Evolutionary conservation across 2,888 invertebrate species (phyloP).

Genomic region (Antheraea assamensis): DNA sequence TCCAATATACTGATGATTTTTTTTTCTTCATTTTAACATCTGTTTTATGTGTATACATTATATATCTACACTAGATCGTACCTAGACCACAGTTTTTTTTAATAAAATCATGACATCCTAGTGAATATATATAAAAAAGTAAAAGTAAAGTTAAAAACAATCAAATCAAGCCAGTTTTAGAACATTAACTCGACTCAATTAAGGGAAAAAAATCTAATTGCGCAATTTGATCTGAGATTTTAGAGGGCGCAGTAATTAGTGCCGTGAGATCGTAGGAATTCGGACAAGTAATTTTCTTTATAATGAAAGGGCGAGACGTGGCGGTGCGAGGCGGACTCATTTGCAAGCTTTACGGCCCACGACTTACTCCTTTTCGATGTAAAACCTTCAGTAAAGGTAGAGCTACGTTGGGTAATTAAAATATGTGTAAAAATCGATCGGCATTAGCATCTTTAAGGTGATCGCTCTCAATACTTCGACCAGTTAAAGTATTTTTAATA

Average conservation of each 20-base stretch:
- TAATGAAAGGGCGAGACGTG: constrained; percentile 68
- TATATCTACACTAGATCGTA: too few relatives aligned
- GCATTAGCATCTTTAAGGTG: constrained; percentile 9
- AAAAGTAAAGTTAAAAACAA: neutral
- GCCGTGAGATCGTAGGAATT: constrained; percentile 52
- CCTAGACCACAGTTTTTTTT: too few relatives aligned
- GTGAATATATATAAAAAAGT: neutral
- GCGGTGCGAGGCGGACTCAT: constrained; percentile 48
- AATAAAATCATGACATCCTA: too few relatives aligned
- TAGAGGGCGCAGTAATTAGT: constrained; percentile 59
- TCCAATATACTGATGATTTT: too few relatives aligned
- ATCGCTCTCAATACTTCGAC: neutral
- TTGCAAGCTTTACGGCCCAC: constrained; percentile 65
- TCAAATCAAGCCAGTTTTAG: constrained; percentile 25
- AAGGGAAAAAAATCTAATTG: constrained; percentile 44
- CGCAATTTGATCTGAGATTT: constrained; percentile 57
- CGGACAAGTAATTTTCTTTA: constrained; percentile 69
- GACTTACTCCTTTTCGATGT: constrained; percentile 62
- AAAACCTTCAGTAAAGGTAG: constrained; percentile 35
- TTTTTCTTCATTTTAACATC: too few relatives aligned
- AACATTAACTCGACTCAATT: constrained; percentile 30
- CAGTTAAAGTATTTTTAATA: neutral
- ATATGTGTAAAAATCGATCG: constrained; percentile 15
- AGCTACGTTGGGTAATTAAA: constrained; percentile 14
- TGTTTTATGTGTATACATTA: too few relatives aligned